Evolutionary conservation across 2,113 vertebrate genomes (phyloP), one percentile per base, ranked within the genome.

Genomic region (Jaculus jaculus): DNA sequence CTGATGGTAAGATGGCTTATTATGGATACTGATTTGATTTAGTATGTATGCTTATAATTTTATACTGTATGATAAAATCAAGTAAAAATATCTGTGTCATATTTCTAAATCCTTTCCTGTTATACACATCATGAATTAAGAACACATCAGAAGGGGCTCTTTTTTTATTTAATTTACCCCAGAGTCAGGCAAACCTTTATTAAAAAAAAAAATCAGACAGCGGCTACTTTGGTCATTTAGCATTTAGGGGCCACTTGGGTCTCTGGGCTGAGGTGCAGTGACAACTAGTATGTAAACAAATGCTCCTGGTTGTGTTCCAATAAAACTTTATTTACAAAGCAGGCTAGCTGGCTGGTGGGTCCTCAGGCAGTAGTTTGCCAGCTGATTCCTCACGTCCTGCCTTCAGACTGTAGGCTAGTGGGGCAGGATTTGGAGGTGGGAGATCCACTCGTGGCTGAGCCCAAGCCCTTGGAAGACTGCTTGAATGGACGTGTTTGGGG

Each of bases 251-350:
- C 24, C 60, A 4, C 3, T 12, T 0, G 11, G 1, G 51, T 34
- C 65, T 63, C 54, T n/a, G 30, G 24, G 69, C 54, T 8, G 5
- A 54, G 1, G 2, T n/a, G 60, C 20, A 74, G 65, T 60, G 61
- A 54, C 3, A 34, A 23, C 21, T n/a, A 39, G 47, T 28, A 26
- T 47, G 39, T 30, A 60, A 54, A 37, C 17, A 17, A 75, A 37
- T 0, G 9, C 5, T 2, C 0, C 1, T 13, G 65, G 47, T 51
- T 32, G 23, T 18, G 71, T 71, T 20, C 86, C 60, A 77, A 30
- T 47, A 83, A 92, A 91, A 69, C 88, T 92, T 83, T 68, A 80
- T 83, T 85, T 51, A 65, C 26, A 86, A 68, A 37, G 81, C 69
- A 1, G 3, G 61, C 63, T 17, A 54, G 68, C 69, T 34, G 24